These are phyloP conservation scores for Dendrolimus pini DNA, from an alignment of 2,888 invertebrate genomes.

Conservation along the genomic window DNA sequence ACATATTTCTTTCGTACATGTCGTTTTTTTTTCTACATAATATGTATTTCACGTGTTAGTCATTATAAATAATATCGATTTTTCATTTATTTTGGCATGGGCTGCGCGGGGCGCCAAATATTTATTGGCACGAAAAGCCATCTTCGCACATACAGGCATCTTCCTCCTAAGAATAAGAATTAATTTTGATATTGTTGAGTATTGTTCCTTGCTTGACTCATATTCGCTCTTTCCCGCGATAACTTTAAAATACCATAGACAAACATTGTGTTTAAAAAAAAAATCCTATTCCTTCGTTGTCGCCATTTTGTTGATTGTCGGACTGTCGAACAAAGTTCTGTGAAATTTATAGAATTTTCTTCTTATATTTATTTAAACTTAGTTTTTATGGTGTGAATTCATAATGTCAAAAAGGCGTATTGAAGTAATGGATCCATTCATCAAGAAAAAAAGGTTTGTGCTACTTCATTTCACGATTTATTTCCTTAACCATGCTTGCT, in stretches of 20 bases:
- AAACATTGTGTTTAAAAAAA: constrained; percentile 8
- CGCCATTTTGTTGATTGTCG: constrained; percentile 62
- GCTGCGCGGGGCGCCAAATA: too few relatives aligned
- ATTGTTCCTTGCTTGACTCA: too few relatives aligned
- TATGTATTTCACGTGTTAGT: too few relatives aligned
- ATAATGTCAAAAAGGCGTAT: constrained; percentile 90
- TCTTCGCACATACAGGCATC: too few relatives aligned
- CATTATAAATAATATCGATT: too few relatives aligned
- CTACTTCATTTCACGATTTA: constrained; percentile 14
- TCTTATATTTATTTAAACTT: constrained; percentile 20
- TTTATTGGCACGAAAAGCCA: too few relatives aligned
- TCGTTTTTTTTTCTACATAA: too few relatives aligned
- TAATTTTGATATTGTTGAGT: too few relatives aligned
- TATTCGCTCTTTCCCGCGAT: not conserved
- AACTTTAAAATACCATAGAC: constrained; percentile 7
- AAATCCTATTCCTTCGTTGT: constrained; percentile 9
- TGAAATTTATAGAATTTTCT: constrained; percentile 30
- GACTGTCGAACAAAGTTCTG: constrained; percentile 18
- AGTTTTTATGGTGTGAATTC: constrained; percentile 39
- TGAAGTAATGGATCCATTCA: constrained; percentile 90
- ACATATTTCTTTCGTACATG: too few relatives aligned
- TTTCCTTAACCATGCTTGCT: constrained; percentile 37
- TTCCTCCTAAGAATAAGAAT: too few relatives aligned
- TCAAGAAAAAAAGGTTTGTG: constrained; percentile 83
- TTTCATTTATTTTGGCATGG: too few relatives aligned